These are phyloP conservation scores for Rhyacophila brunnea DNA, from an alignment of 1,140 invertebrate species.

Conservation along the genomic window DNA sequence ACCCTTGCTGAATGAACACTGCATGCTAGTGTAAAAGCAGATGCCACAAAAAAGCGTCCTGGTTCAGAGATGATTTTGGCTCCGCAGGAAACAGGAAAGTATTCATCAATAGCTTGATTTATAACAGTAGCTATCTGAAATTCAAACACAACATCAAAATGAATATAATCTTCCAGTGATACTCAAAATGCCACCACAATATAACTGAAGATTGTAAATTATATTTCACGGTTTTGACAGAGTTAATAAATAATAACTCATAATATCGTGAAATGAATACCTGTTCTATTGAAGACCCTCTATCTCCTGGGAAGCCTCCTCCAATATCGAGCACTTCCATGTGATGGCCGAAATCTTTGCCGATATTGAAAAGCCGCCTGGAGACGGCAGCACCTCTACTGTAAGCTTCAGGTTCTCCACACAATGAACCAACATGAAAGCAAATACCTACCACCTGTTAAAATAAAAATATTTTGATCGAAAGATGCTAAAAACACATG, in stretches of 20 bases:
- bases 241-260: too few relatives aligned
- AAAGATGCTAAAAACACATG: not conserved
- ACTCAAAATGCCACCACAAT: too few relatives aligned
- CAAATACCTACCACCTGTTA: slow-evolving; percentile 75
- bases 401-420: slow-evolving; percentile 72
- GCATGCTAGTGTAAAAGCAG: slow-evolving; percentile 90
- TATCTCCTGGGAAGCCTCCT: slow-evolving; percentile 81
- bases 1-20: slow-evolving; percentile 54
- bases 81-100: slow-evolving; percentile 71
- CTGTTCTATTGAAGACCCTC: slow-evolving; percentile 63
- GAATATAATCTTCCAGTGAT: too few relatives aligned
- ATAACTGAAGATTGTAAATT: too few relatives aligned
- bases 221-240: too few relatives aligned
- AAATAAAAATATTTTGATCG: not conserved
- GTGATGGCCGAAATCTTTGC: slow-evolving; percentile 64
- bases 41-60: slow-evolving; percentile 90
- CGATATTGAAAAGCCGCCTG: slow-evolving; percentile 69
- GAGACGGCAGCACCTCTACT: slow-evolving; percentile 69
- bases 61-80: slow-evolving; percentile 94
- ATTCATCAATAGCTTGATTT: slow-evolving; percentile 73
- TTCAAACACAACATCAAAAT: slow-evolving; percentile 1
- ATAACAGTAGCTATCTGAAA: slow-evolving; percentile 63
- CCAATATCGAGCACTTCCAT: slow-evolving; percentile 82
- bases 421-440: slow-evolving; percentile 88
- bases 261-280: slow-evolving; percentile 47